Base-by-base conservation (phyloP, 2,888 invertebrate species). In the Phyllotreta cruciferae region DNA sequence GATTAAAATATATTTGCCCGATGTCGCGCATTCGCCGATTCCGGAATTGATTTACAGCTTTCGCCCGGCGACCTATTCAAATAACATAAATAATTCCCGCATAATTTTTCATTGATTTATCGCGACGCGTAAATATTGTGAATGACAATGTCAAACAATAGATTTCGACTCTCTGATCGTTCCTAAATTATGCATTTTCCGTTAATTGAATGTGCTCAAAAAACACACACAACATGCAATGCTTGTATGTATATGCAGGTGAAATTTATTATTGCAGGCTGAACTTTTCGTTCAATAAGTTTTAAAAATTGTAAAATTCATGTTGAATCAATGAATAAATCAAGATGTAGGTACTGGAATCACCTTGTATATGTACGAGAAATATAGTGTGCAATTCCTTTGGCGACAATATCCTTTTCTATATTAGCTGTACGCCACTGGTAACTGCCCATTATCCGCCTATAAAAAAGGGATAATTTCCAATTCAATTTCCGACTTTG, bases 401-500 rank as follows among this genome's bases (percentile, higher is more conserved):
- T 24, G 24, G n/a, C n/a, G n/a, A 24, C 4, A 24, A 24, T 24
- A 3, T 24, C 24, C 4, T 24, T 24, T 24, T 24, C 4, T 24
- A 24, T 24, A 3, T 3, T 24, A 24, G 24, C 24, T 4, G 24
- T 24, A 24, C 24, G 24, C 24, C 4, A 24, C 24, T 24, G 24
- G 24, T 24, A 24, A 24, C 24, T 24, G 24, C 24, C 24, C 55
- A 63, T 69, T 69, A 63, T 66, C 66, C 45, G 55, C 50, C 52
- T 60, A 69, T 67, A 47, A 37, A 39, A 47, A 37, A 39, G 39
- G 47, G 44, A 66, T 67, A 68, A 71, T 71, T 72, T 70, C 68
- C 69, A 72, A 72, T 73, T 71, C 71, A 69, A 71, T 74, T 73
- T 66, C 67, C 47, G 37, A 47, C 68, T 66, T 66, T 71, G 63